Percentiles rank a stretch among this genome's conserved stretches.
phyloP scores from a whole-genome alignment of 1,140 invertebrate species.

The Panonychus citri region DNA sequence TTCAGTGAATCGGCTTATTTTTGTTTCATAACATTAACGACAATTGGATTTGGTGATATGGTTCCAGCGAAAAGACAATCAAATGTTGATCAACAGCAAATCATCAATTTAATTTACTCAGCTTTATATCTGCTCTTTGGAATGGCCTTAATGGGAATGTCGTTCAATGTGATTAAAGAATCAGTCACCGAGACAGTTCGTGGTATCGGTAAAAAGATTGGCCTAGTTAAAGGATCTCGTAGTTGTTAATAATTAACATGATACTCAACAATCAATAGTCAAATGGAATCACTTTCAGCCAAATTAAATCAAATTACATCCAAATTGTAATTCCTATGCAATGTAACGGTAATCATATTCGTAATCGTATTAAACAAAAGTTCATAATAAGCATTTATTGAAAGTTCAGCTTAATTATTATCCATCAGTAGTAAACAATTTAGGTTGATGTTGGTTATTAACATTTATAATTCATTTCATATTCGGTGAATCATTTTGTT shows the following conservation, averaged over 20 bases:
- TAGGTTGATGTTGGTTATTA: no score
- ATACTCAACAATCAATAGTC: no score
- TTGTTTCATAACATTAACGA: slow-evolving; percentile 83
- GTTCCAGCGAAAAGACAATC: slow-evolving; percentile 40
- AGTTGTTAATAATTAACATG: neutral
- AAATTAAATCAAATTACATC: no score
- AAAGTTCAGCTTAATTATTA: no score
- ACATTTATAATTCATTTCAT: no score
- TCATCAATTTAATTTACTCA: slow-evolving; percentile 35
- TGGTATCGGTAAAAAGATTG: slow-evolving; percentile 26
- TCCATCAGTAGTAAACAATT: no score
- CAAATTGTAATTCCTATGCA: no score
- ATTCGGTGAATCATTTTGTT: no score
- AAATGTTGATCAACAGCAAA: slow-evolving; percentile 11
- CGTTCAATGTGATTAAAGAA: slow-evolving; percentile 69
- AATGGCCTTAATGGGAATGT: slow-evolving; percentile 91
- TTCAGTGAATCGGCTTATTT: slow-evolving; percentile 80
- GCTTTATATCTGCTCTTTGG: slow-evolving; percentile 82
- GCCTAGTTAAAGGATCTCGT: slow-evolving; percentile 19
- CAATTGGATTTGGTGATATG: slow-evolving; percentile 82
- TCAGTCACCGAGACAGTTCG: slow-evolving; percentile 22
- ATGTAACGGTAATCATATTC: no score
- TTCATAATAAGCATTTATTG: no score
- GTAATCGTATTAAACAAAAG: no score
- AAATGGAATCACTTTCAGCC: no score